phyloP scores from a whole-genome alignment of 2,113 vertebrate genomes.

The Ptilonorhynchus violaceus region DNA sequence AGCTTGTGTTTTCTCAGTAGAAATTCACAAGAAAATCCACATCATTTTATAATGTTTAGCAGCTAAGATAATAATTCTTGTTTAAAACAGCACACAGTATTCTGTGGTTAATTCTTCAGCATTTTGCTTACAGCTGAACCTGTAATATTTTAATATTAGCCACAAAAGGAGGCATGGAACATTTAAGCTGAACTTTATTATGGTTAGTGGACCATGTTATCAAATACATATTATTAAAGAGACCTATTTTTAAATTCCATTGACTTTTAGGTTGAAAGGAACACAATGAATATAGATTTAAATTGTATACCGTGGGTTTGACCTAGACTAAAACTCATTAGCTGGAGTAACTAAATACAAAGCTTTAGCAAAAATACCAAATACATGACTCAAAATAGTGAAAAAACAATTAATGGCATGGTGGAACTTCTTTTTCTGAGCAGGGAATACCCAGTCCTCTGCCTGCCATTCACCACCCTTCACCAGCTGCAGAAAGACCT shows the following conservation, averaged over 20 bases:
- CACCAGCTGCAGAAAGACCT: not conserved
- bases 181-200: constrained; percentile 38
- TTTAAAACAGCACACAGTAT: not conserved
- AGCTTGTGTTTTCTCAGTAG: not conserved
- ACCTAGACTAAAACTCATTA: not conserved
- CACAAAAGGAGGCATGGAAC: not conserved
- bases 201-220: constrained; percentile 20
- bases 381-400: not conserved
- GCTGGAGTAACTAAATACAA: not conserved
- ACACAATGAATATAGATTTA: not conserved
- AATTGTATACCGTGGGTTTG: not conserved
- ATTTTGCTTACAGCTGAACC: not conserved
- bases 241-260: not conserved
- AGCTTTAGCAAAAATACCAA: not conserved
- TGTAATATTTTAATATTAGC: not conserved
- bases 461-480: not conserved
- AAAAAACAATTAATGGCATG: not conserved
- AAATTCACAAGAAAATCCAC: not conserved
- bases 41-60: not conserved
- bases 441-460: not conserved
- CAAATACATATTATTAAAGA: constrained; percentile 14
- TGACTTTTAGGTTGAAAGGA: not conserved
- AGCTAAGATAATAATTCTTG: not conserved
- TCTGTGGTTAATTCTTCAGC: not conserved
- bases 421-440: not conserved